Evolutionary conservation across 1,140 invertebrate species (phyloP), one percentile per base, ranked within the genome.

Genomic region (Euschistus heros): DNA sequence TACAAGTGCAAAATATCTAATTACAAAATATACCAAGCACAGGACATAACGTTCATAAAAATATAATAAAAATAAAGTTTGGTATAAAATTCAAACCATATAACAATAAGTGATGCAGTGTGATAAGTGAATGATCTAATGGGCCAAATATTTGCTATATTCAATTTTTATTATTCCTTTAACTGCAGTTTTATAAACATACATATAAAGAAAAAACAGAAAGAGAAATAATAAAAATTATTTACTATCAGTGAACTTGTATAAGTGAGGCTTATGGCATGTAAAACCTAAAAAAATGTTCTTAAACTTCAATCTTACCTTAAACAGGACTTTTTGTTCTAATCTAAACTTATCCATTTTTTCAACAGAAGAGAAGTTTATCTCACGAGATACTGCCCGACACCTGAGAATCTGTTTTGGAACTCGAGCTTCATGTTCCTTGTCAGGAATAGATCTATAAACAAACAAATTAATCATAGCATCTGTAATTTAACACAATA

Each of bases 361-460:
- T 77, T 98, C 92, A 60, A 89, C 82, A 24, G 97, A 98, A 72
- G 94, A 98, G 76, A 99, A 99, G 78, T 98, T 99, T 70, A 99
- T 92, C 81, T 99, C 97, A 68, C 96, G 81, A 0, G 94, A 97
- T 17, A 99, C 91, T 24, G 94, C 92, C 72, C 92, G 78, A 77
- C 95, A 97, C 78, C 96, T 93, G 37, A 99, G 78, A 70, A 99
- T 97, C 73, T 89, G 89, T 73, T 98, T 97, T 0, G 97, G 97
- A 57, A 99, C 95, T 67, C 88, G 80, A 2, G 94, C 96, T 83
- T 97, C 92, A 77, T 98, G 96, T 76, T 98, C 95, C 17, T 86
- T 80, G 65, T 91, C 88, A 33, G 95, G 89, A 52, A 85, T 81
- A 20, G 89, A 88, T 67, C 86, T 80, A 66, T 37, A 73, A 73